These are phyloP conservation scores for Rugalucina vietnamica DNA, from an alignment of 2,888 invertebrate species.

Conservation along the genomic window DNA sequence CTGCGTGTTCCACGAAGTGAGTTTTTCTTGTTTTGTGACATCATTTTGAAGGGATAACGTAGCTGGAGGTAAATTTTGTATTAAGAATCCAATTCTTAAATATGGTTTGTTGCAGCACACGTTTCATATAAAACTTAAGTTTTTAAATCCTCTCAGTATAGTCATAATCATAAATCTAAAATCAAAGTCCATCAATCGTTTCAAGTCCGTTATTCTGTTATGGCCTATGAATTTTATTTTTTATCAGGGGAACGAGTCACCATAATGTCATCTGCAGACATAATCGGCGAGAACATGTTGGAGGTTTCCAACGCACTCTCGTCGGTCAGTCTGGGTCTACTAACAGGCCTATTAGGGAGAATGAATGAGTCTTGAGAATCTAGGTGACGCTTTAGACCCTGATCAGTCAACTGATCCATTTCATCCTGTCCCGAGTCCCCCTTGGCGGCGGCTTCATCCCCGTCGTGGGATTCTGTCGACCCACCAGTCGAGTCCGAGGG, in stretches of 20 bases:
- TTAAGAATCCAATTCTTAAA: too few relatives aligned
- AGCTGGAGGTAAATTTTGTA: too few relatives aligned
- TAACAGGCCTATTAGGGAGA: not conserved
- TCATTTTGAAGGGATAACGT: too few relatives aligned
- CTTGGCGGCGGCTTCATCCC: not conserved
- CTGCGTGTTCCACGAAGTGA: too few relatives aligned
- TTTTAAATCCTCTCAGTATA: too few relatives aligned
- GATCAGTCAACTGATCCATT: not conserved
- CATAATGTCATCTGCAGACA: not conserved
- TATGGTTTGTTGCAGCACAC: too few relatives aligned
- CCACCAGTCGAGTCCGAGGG: not conserved
- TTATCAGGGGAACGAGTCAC: not conserved
- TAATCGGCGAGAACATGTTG: not conserved
- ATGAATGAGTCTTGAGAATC: not conserved
- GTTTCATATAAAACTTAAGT: too few relatives aligned
- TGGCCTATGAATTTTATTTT: not conserved
- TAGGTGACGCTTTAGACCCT: not conserved
- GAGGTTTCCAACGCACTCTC: not conserved
- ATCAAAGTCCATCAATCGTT: not conserved
- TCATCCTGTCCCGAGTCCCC: not conserved
- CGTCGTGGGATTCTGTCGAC: not conserved
- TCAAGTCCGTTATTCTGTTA: not conserved
- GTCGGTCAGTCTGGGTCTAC: not conserved
- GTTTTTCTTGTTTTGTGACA: too few relatives aligned
- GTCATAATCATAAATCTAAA: not conserved